A percentile compares a stretch with the other conserved stretches of the same genome.
These are phyloP conservation scores for Drosophila algonquin DNA, from an alignment of 2,888 invertebrate genomes.

Conservation along the genomic window DNA sequence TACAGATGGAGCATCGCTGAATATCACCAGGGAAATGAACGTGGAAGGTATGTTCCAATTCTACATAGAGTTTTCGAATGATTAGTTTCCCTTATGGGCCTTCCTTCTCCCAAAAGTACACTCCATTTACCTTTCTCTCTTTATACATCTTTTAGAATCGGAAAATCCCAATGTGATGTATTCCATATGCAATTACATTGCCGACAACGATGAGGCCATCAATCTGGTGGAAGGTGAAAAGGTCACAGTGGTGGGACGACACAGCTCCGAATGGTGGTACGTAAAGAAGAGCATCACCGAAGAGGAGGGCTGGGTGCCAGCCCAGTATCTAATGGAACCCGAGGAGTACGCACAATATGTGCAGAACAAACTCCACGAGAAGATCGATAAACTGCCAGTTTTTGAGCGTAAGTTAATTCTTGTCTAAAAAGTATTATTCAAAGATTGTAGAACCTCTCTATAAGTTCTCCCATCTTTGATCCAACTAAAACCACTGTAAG, in stretches of 20 bases:
- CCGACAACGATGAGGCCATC: conserved; percentile 94
- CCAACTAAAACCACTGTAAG: conserved; percentile 22
- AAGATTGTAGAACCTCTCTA: background rate
- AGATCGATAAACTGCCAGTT: conserved; percentile 95
- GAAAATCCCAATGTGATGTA: conserved; percentile 90
- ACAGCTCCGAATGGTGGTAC: conserved; percentile 96
- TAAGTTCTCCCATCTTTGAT: background rate
- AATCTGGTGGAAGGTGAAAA: conserved; percentile 95
- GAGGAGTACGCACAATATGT: conserved; percentile 91
- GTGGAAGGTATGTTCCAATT: conserved; percentile 84
- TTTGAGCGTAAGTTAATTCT: conserved; percentile 91
- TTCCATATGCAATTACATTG: conserved; percentile 93
- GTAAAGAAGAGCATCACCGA: conserved; percentile 94
- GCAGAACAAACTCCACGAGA: conserved; percentile 94
- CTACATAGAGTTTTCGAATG: too few species aligned
- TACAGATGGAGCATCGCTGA: conserved; percentile 89
- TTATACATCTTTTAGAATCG: conserved; percentile 66
- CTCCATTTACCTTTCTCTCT: too few species aligned
- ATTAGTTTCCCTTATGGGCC: too few species aligned
- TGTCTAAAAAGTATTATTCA: background rate
- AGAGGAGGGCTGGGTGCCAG: conserved; percentile 97
- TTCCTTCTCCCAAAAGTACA: too few species aligned
- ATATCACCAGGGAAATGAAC: conserved; percentile 88
- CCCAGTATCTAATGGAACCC: conserved; percentile 93
- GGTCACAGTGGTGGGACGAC: conserved; percentile 92